Conservation (phyloP, 2,888 invertebrate genomes). For the Cryptophagus acutangulus region DNA sequence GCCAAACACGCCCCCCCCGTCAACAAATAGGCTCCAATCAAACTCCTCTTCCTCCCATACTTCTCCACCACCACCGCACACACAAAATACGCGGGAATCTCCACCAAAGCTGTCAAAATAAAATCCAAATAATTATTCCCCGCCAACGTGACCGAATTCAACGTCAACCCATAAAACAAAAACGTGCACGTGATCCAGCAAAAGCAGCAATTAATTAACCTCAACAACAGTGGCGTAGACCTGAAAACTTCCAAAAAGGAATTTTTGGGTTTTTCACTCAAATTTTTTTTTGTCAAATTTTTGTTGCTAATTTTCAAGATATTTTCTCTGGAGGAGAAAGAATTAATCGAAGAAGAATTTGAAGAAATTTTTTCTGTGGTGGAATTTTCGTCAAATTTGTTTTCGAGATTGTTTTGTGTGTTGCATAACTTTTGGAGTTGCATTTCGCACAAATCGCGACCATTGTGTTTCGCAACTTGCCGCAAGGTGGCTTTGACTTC, state of each 20-base stretch:
- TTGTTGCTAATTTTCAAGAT: too few species aligned
- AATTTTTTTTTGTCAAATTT: too few species aligned
- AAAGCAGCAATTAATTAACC: slow-evolving; percentile 63
- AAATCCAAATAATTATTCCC: slow-evolving; percentile 76
- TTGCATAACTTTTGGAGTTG: slow-evolving; percentile 36
- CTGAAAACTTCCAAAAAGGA: slow-evolving; percentile 49
- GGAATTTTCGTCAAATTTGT: slow-evolving; percentile 15
- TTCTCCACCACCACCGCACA: slow-evolving; percentile 60
- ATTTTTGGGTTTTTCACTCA: slow-evolving; percentile 22
- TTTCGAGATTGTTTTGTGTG: slow-evolving; percentile 10
- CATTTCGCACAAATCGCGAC: slow-evolving; percentile 36
- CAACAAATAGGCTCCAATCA: slow-evolving; percentile 58
- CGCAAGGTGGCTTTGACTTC: slow-evolving; percentile 56
- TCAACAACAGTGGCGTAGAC: slow-evolving; percentile 52
- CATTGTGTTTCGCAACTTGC: slow-evolving; percentile 61
- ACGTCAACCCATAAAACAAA: slow-evolving; percentile 74
- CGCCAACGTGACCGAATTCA: slow-evolving; percentile 69
- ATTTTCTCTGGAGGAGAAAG: too few species aligned
- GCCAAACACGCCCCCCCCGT: slow-evolving; percentile 58
- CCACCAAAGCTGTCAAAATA: slow-evolving; percentile 61
- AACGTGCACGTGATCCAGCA: slow-evolving; percentile 78
- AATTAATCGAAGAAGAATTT: too few species aligned
- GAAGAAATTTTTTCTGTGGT: slow-evolving; percentile 33
- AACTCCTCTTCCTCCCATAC: slow-evolving; percentile 59
- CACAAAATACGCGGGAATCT: slow-evolving; percentile 67